Base-by-base conservation (phyloP, 2,888 invertebrate species). In the Tipula helvola region DNA sequence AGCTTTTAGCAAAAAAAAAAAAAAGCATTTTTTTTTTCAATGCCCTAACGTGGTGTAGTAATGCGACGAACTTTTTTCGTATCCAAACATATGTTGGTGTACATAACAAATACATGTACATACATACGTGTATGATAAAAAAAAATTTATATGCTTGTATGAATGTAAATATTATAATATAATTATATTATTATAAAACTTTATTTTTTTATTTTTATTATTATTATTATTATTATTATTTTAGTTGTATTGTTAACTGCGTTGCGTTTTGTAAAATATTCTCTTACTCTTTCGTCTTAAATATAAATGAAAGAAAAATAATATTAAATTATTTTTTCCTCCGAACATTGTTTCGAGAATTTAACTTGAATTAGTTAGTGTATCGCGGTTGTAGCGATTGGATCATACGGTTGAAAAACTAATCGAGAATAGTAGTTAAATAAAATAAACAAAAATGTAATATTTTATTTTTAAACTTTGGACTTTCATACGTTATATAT, bases 311-410 rank as follows among this genome's bases (percentile, higher is more conserved):
- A 84, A 36, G 41, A 84, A 84, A 84, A 39, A 84, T 39, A 84
- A 41, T 84, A 84, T 41, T 39, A 84, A 84, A 39, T 84, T 41
- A n/a, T 28, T 71, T 71, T 71, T 71, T 71, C 71, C n/a, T 84
- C 84, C 84, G 84, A 84, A 84, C 84, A 39, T 39, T 84, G 84
- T 36, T 84, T 84, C 84, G 84, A 84, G 39, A 84, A 84, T 84
- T 84, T 84, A 39, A 84, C 84, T 84, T 84, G 41, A 41, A 84
- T 84, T 84, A 84, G 84, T 84, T 16, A 84, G 84, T 84, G 84
- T 84, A 84, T 84, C 84, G 84, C 84, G 84, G 84, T 84, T 84
- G 84, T 84, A 84, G 84, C 84, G 84, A 84, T 36, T 84, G 84
- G 84, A 84, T 41, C 41, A 39, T 84, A 36, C 41, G 39, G 41